Conservation (phyloP, 2,888 invertebrate genomes). For the Hypomecis atomaria region DNA sequence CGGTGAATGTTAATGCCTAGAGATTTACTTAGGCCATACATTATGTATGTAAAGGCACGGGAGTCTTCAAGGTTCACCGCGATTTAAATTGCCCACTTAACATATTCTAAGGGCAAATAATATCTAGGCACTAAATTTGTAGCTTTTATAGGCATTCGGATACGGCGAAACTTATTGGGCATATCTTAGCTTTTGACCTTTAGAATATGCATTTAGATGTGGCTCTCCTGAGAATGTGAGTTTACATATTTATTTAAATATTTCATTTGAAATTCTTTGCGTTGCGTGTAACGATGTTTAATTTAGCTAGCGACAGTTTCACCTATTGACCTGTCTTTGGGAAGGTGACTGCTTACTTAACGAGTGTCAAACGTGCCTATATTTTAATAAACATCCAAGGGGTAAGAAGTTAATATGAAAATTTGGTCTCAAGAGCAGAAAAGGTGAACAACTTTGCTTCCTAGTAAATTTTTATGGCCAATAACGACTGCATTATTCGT, state of each 20-base stretch:
- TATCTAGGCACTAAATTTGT: constrained; percentile 27
- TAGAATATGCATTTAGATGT: constrained; percentile 19
- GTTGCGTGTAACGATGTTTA: constrained; percentile 12
- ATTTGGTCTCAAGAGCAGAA: constrained; percentile 1
- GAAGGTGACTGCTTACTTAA: constrained; percentile 5
- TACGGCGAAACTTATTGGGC: constrained; percentile 21
- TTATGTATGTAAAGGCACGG: constrained; percentile 19
- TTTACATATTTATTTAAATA: constrained; percentile 17
- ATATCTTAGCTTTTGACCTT: constrained; percentile 25
- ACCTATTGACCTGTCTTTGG: constrained; percentile 17
- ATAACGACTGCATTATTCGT: too few species aligned
- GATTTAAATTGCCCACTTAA: constrained; percentile 32
- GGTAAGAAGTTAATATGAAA: not conserved
- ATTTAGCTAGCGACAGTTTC: constrained; percentile 13
- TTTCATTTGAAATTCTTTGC: constrained; percentile 11
- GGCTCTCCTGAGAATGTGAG: constrained; percentile 15
- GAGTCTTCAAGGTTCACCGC: constrained; percentile 19
- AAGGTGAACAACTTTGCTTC: not conserved
- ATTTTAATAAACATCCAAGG: constrained; percentile 7
- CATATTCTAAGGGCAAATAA: constrained; percentile 18
- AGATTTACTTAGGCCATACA: constrained; percentile 25
- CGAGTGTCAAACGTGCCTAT: constrained; percentile 1
- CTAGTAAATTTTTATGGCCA: too few species aligned
- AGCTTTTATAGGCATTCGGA: constrained; percentile 21
- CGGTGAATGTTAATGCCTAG: constrained; percentile 32